Conservation (phyloP, 2,888 invertebrate species). For the Cheiracanthium punctorium region DNA sequence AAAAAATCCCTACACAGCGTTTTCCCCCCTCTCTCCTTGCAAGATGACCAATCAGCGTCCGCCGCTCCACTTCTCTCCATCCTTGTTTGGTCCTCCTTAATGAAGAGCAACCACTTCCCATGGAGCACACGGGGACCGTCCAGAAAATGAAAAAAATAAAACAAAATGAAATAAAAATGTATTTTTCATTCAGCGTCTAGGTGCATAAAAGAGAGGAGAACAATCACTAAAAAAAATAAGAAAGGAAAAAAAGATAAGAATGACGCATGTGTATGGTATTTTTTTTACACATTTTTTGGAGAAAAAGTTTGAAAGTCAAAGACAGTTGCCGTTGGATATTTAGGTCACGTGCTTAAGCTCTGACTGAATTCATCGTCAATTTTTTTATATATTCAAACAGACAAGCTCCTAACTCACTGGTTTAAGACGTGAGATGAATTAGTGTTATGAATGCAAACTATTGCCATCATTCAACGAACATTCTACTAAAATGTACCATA, state of each 20-base stretch:
- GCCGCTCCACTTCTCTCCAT: slow-evolving; percentile 30
- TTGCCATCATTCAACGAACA: no score
- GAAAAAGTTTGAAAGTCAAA: neutral
- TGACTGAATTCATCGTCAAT: no score
- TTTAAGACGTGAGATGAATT: no score
- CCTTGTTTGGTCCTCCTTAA: slow-evolving; percentile 47
- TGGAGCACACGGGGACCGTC: slow-evolving; percentile 14
- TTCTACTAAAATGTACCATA: no score
- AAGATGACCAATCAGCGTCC: slow-evolving; percentile 62
- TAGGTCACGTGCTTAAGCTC: neutral
- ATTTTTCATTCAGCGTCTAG: neutral
- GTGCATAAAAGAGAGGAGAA: no score
- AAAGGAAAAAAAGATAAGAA: neutral
- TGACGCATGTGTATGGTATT: neutral
- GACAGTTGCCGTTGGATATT: neutral
- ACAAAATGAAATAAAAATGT: neutral
- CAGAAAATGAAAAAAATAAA: neutral
- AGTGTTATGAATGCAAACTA: no score
- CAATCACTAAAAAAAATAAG: neutral
- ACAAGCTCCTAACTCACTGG: no score
- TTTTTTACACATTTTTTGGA: no score
- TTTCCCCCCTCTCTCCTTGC: slow-evolving; percentile 6
- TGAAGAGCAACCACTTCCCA: slow-evolving; percentile 58
- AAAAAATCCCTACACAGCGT: slow-evolving; percentile 8
- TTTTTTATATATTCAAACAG: no score